Evolutionary conservation across 2,113 vertebrate species (phyloP), one percentile per base, ranked within the genome.

Genomic region (Ciconia maguari): DNA sequence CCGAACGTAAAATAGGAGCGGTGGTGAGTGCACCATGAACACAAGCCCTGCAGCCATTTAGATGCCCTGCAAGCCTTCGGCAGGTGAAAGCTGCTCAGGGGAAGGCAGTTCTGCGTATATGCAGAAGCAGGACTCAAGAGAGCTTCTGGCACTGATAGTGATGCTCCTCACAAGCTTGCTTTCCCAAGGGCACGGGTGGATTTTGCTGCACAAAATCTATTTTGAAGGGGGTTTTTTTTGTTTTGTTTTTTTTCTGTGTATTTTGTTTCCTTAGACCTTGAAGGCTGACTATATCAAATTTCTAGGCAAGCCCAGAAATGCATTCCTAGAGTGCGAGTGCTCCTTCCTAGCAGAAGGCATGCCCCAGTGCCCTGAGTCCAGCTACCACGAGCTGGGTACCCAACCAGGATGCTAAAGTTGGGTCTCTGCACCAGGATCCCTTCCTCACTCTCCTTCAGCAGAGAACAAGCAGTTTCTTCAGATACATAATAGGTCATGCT

Each of bases 1-100:
- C 72, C 0, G 0, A 75, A 87, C 0, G 2, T 42, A 64, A 93
- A 71, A 64, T 2, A 24, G 82, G 60, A 46, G 61, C 0, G 0
- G 30, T 2, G 16, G 10, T 44, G 77, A 66, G 21, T 1, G 44
- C 65, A 19, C 65, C 65, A 13, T 1, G 10, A 70, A 19, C 26
- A 16, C 1, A 34, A 93, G 16, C 26, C 65, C 77, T 83, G 79
- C 58, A 83, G 60, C 71, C 16, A 1, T 48, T 48, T 16, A n/a
- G 44, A 41, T 60, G 74, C 51, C 81, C 41, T 9, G 41, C 61
- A 55, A 89, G 29, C n/a, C 87, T 89, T 71, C 5, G 3, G 38
- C 34, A 55, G 46, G 38, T 41, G 77, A n/a, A 66, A 66, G 26
- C 51, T 58, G 30, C 80, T 85, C 55, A 24, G 69, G 42, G 29